Conservation (phyloP, 2,888 invertebrate species). For the Adelphocoris suturalis region DNA sequence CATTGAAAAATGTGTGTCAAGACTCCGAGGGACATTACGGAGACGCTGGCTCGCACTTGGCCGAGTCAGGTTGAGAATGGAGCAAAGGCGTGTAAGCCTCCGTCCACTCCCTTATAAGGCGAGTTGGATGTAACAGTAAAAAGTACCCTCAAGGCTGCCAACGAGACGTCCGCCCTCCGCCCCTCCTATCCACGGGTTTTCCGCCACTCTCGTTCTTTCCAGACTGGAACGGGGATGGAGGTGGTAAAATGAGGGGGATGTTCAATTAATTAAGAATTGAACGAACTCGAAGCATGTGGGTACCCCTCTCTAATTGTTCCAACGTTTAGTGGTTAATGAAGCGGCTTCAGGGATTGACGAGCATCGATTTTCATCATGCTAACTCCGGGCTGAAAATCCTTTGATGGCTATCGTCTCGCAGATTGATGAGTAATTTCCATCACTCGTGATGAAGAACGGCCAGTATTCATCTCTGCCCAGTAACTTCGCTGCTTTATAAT, state of each 20-base stretch:
- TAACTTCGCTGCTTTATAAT: no score
- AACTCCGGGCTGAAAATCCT: background rate
- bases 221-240: background rate
- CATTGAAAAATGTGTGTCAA: slow-evolving; percentile 60
- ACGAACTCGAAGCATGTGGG: slow-evolving; percentile 5
- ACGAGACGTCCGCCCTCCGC: slow-evolving; percentile 15
- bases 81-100: slow-evolving; percentile 64
- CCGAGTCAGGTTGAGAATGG: slow-evolving; percentile 68
- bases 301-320: background rate
- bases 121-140: slow-evolving; percentile 67
- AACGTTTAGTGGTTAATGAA: background rate
- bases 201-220: background rate
- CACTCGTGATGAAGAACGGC: background rate
- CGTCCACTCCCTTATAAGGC: slow-evolving; percentile 64
- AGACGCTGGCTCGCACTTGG: slow-evolving; percentile 64
- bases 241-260: slow-evolving; percentile 1
- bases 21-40: slow-evolving; percentile 40
- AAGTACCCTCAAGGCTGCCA: slow-evolving; percentile 66
- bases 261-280: slow-evolving; percentile 20
- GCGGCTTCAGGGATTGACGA: background rate
- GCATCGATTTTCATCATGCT: slow-evolving; percentile 6
- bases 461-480: background rate
- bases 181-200: background rate
- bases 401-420: background rate
- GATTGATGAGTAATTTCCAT: background rate